Base-by-base conservation (phyloP, 2,888 invertebrate species). In the Arctia plantaginis region DNA sequence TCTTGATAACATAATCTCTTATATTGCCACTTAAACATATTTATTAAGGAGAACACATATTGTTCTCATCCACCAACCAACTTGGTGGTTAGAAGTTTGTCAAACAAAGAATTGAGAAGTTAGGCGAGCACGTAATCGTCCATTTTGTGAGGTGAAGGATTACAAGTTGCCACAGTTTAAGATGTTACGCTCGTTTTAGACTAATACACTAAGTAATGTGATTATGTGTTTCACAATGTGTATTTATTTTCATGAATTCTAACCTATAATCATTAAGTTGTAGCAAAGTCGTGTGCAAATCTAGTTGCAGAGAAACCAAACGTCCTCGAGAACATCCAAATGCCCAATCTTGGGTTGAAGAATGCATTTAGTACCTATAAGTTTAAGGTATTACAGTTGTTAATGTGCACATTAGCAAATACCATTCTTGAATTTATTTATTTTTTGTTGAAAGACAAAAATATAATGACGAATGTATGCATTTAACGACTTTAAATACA, bases 81-180 rank as follows among this genome's bases (percentile, higher is more conserved):
- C 66, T 80, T 80, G 78, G 78, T 74, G 73, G 76, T 80, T 83
- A 82, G 85, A 86, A 86, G 85, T 87, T 86, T 81, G 85, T 82
- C 86, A 86, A 79, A 81, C 81, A 82, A 84, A 86, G 85, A 85
- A 85, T 82, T 79, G 76, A 72, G 81, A 73, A 84, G 79, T 79
- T 78, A 70, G 66, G 69, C 74, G 82, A 82, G 80, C 82, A 75
- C 79, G 81, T 87, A 87, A 87, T 88, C 81, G 83, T 82, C 81
- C 81, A 85, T 86, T 83, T 86, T 84, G 85, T 84, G 85, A 86
- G 84, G 82, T 81, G 78, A 81, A 83, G 85, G 84, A 88, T 87
- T 88, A 88, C 79, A 86, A 87, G 80, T 87, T 87, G 74, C 77
- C 74, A 69, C 75, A 71, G 75, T 75, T 71, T 79, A 78, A 77